phyloP scores from a whole-genome alignment of 2,113 vertebrate genomes.

The Crotalus helleri region DNA sequence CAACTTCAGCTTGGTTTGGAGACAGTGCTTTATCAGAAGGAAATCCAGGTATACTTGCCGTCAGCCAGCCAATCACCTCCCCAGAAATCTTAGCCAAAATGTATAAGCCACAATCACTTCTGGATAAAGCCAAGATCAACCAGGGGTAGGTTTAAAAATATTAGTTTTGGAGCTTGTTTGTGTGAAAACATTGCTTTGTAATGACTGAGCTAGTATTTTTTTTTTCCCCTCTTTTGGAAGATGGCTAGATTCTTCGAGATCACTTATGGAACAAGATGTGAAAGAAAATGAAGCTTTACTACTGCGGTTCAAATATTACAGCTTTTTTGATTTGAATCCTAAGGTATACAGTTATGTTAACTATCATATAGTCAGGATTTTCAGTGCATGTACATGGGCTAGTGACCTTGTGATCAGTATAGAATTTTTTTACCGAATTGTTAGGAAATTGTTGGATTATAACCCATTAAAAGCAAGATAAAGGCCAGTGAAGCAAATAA shows the following conservation, averaged over 20 bases:
- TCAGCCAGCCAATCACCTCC: slow-evolving; percentile 93
- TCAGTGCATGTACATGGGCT: not conserved
- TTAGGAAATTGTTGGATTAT: not conserved
- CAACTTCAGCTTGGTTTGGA: slow-evolving; percentile 96
- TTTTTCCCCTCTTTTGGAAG: slow-evolving; percentile 62
- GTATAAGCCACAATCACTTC: slow-evolving; percentile 94
- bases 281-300: slow-evolving; percentile 97
- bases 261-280: slow-evolving; percentile 98
- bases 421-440: not conserved
- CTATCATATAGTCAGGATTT: not conserved
- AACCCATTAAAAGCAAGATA: not conserved
- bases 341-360: slow-evolving; percentile 77
- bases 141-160: slow-evolving; percentile 84
- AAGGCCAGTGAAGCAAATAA: not conserved
- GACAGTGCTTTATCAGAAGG: slow-evolving; percentile 97
- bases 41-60: slow-evolving; percentile 95
- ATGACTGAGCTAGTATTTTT: fast-evolving
- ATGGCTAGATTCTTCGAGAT: slow-evolving; percentile 96
- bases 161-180: not conserved
- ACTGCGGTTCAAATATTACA: slow-evolving; percentile 98
- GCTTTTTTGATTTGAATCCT: slow-evolving; percentile 99
- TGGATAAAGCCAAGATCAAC: slow-evolving; percentile 99
- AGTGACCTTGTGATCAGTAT: not conserved
- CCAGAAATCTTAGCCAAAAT: slow-evolving; percentile 93
- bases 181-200: not conserved